phyloP scores from a whole-genome alignment of 1,140 invertebrate genomes.

The Tetramorium alpestre region DNA sequence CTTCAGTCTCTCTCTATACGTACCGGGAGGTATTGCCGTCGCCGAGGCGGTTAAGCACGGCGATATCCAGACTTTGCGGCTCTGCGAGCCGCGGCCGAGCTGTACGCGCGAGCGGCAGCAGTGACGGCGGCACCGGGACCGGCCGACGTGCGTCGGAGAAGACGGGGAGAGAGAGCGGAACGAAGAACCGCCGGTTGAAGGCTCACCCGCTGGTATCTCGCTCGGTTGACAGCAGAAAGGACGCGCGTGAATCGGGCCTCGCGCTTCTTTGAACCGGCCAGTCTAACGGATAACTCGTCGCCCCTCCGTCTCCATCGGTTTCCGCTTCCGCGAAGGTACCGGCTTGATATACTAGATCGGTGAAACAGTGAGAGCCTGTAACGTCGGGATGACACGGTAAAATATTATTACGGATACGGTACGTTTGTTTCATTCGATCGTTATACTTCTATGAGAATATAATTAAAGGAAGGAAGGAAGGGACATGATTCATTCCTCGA shows the following conservation, averaged over 20 bases:
- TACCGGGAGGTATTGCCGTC: conserved; percentile 69
- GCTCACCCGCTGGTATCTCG: conserved; percentile 3
- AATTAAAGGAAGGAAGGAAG: neutral
- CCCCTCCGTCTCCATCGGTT: neutral
- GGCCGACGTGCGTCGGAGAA: conserved; percentile 31
- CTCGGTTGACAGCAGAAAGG: conserved; percentile 51
- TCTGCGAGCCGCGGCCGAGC: conserved; percentile 2
- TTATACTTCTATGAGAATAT: neutral
- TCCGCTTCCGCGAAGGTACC: conserved; percentile 18
- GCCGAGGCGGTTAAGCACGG: conserved; percentile 58
- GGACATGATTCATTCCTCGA: neutral
- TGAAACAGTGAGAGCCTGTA: neutral
- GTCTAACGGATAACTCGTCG: neutral
- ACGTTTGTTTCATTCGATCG: neutral
- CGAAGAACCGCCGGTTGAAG: neutral
- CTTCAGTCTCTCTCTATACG: conserved; percentile 76
- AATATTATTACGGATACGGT: neutral
- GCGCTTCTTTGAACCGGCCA: neutral
- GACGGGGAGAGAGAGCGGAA: neutral
- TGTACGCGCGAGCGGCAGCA: neutral
- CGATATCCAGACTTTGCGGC: conserved; percentile 46
- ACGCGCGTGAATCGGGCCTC: neutral
- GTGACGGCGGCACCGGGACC: conserved; percentile 49
- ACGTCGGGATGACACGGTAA: neutral
- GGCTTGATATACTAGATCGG: neutral